Percentiles rank a stretch among this genome's conserved stretches.
phyloP scores from a whole-genome alignment of 2,797 vertebrate species.

The Ptychadena robeensis region DNA sequence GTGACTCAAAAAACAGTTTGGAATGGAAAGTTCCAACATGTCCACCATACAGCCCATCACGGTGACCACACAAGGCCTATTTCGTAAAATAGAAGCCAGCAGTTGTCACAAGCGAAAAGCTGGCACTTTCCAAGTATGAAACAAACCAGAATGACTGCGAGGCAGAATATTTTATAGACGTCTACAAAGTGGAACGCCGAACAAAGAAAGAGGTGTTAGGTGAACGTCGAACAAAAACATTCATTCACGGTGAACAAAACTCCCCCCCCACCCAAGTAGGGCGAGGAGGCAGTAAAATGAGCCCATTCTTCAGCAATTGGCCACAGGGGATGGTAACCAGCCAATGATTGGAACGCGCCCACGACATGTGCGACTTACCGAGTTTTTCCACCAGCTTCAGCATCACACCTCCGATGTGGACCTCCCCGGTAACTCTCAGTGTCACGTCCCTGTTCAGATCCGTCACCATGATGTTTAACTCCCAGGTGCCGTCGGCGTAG shows the following conservation, averaged over 20 bases:
- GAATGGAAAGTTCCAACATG: too few species aligned
- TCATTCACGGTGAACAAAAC: constrained; percentile 36
- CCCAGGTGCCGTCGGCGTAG: constrained; percentile 98
- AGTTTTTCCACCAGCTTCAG: constrained; percentile 97
- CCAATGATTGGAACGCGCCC: not conserved
- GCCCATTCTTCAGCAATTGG: constrained; percentile 35
- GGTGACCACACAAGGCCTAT: too few species aligned
- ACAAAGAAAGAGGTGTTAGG: not conserved
- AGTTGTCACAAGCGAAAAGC: too few species aligned
- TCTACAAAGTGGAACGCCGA: not conserved
- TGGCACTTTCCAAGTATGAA: not conserved
- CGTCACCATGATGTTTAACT: constrained; percentile 95
- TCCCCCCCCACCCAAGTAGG: not conserved
- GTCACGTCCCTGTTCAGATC: constrained; percentile 95
- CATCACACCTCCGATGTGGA: constrained; percentile 98
- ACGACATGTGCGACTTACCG: constrained; percentile 77
- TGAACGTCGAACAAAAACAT: constrained; percentile 30
- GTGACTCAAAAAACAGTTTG: too few species aligned
- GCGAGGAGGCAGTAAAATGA: constrained; percentile 32
- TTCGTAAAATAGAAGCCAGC: too few species aligned
- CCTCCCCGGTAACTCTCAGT: constrained; percentile 94
- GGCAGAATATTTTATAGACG: not conserved
- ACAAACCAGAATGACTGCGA: not conserved
- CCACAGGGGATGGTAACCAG: constrained; percentile 23
- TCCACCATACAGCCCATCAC: too few species aligned